Percentiles rank a stretch among this genome's conserved stretches.
These are phyloP conservation scores for Lithophane ornitopus DNA, from an alignment of 2,888 invertebrate species.

Conservation along the genomic window DNA sequence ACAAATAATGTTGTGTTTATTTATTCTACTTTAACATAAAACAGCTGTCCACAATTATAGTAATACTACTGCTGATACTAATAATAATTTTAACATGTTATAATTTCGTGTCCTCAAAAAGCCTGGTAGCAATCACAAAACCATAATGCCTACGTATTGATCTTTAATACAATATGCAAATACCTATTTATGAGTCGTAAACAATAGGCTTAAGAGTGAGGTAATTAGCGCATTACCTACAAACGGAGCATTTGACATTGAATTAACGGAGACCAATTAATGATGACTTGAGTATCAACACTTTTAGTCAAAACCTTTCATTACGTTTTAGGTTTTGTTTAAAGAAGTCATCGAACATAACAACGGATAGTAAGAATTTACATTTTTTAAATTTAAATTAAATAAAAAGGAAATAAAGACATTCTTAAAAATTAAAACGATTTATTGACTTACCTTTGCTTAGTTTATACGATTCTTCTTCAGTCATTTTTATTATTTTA, in stretches of 20 bases:
- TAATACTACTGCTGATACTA: too few relatives aligned
- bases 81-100: too few relatives aligned
- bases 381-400: too few relatives aligned
- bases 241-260: constrained; percentile 11
- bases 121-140: not conserved
- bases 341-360: not conserved
- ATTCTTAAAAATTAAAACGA: not conserved
- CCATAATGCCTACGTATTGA: not conserved
- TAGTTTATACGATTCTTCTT: constrained; percentile 35
- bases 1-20: not conserved
- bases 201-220: constrained; percentile 19
- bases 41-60: too few relatives aligned
- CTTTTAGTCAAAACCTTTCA: not conserved
- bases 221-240: constrained; percentile 19
- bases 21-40: not conserved
- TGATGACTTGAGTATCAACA: not conserved
- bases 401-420: not conserved
- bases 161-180: not conserved
- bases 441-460: constrained; percentile 46
- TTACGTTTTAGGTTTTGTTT: not conserved
- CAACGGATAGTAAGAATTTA: not conserved
- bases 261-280: constrained; percentile 1
- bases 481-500: constrained; percentile 35
- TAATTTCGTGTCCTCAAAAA: not conserved
- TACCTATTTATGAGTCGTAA: not conserved